Conservation (phyloP, 2,888 invertebrate species). For the Aproaerema taeniolella region DNA sequence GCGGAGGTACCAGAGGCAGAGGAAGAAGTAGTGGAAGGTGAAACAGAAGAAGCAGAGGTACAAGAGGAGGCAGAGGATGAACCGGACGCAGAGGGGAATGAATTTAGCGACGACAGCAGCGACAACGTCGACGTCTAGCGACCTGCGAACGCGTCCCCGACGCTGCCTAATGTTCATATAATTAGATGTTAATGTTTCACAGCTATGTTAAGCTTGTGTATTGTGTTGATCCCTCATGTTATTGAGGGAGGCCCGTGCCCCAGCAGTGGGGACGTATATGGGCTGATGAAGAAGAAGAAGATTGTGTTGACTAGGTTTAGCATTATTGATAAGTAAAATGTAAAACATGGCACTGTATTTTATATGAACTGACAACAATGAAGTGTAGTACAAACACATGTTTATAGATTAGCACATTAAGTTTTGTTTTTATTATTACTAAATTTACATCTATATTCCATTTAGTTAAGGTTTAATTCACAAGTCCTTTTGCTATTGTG, state of each 20-base stretch:
- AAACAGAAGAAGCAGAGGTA: constrained; percentile 61
- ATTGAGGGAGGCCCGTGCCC: no score
- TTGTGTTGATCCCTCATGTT: no score
- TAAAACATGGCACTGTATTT: constrained; percentile 11
- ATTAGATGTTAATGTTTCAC: constrained; percentile 34
- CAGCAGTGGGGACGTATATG: no score
- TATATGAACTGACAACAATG: constrained; percentile 7
- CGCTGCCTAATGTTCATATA: constrained; percentile 26
- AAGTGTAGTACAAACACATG: constrained; percentile 10
- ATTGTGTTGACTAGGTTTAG: constrained; percentile 19
- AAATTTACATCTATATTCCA: no score
- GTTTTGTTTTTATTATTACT: background rate
- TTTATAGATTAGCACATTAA: constrained; percentile 7
- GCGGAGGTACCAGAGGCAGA: constrained; percentile 32
- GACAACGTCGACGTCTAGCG: constrained; percentile 82
- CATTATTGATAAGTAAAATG: constrained; percentile 10
- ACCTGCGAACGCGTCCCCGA: constrained; percentile 6
- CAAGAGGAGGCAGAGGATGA: constrained; percentile 70
- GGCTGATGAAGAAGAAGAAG: no score
- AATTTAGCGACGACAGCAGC: constrained; percentile 79
- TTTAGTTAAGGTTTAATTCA: no score
- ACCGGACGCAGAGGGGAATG: constrained; percentile 77
- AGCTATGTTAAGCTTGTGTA: constrained; percentile 32
- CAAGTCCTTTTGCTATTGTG: no score
- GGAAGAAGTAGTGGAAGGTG: constrained; percentile 35